Evolutionary conservation across 2,888 invertebrate species (phyloP), one percentile per base, ranked within the genome.

Genomic region (Alloplasta piceator): DNA sequence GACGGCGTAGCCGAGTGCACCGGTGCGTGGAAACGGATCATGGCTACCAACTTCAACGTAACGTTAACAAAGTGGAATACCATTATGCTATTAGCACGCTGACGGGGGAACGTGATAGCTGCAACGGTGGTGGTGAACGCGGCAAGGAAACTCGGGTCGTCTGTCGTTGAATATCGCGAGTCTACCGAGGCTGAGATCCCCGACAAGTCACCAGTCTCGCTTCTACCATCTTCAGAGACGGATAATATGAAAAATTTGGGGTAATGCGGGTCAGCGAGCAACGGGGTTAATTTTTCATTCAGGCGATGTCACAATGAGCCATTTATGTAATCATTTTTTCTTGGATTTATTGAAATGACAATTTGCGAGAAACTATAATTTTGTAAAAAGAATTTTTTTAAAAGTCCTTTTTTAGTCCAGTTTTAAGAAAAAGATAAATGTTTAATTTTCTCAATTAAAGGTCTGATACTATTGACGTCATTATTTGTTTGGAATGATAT

Each of bases 21-120:
- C 90, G 89, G 86, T 89, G 91, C 91, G 89, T 91, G 91, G 90
- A 91, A 91, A 91, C 90, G 90, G 91, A 91, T 91, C 91, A 91
- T 90, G 91, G 91, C 90, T 91, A 91, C 88, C 86, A 87, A 88
- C 85, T 89, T 86, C 83, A 83, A 81, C 79, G 83, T 85, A 78
- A 79, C 82, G 87, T 86, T 89, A 88, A 88, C 87, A 87, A 88
- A 89, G 86, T 89, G 86, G 87, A 89, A 89, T 89, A 88, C 86
- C 86, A 87, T 88, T 88, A 88, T 82, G 56, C 79, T 73, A 68
- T 66, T 48, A 70, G 66, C 10, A 56, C 55, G 75, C 46, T 41
- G 79, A 48, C 60, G 66, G 56, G 38, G 63, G n/a, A 48, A 41
- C 55, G 56, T 61, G 50, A 60, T 41, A 58, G 52, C 14, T n/a